phyloP scores from a whole-genome alignment of 2,797 vertebrate species.

The Diceros bicornis region DNA sequence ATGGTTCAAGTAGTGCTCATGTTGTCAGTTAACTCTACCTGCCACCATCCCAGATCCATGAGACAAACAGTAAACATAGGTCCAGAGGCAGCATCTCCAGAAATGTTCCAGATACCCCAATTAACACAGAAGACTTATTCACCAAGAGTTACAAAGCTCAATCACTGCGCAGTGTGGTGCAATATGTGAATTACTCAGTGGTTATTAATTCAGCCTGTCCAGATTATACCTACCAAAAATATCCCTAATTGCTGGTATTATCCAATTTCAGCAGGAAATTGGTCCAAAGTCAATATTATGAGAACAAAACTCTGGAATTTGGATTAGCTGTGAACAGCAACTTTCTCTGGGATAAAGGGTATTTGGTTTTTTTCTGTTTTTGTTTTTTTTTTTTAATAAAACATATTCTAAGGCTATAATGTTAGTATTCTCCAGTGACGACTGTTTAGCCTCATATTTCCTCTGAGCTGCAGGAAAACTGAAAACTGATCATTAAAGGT shows the following conservation, averaged over 20 bases:
- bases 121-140: not conserved
- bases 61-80: not conserved
- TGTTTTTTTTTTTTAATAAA: conserved; percentile 6
- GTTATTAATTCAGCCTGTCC: conserved; percentile 33
- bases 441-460: not conserved
- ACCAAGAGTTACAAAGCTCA: not conserved
- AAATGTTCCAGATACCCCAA: not conserved
- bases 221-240: conserved; percentile 19
- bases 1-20: not conserved
- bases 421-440: not conserved
- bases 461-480: not conserved
- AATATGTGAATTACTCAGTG: not conserved
- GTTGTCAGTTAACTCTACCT: not conserved
- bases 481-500: not conserved
- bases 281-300: conserved; percentile 76
- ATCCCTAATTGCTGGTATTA: conserved; percentile 21
- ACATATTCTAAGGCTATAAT: not conserved
- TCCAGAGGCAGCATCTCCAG: not conserved
- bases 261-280: conserved; percentile 67
- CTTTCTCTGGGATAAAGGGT: conserved; percentile 13
- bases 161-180: not conserved
- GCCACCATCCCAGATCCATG: no score
- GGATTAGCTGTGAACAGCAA: conserved; percentile 63
- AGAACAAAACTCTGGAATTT: conserved; percentile 68
- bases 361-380: not conserved